Evolutionary conservation across 2,888 invertebrate species (phyloP), one percentile per base, ranked within the genome.

Genomic region (Drosophila leonis): DNA sequence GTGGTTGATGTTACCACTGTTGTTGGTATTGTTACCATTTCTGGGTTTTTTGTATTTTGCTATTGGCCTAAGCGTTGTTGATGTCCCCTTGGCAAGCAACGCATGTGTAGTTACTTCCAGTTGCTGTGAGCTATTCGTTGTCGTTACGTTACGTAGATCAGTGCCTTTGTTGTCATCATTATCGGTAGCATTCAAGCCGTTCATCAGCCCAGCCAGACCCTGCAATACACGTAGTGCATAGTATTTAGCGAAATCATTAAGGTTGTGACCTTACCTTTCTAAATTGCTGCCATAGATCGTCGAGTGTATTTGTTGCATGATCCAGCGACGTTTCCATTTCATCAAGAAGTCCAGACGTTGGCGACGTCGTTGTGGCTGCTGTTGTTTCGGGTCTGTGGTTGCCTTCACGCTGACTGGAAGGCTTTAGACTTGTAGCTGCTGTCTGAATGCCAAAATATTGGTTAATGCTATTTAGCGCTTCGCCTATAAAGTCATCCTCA

Each of bases 281-380:
- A 15, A 90, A 80, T 56, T 77, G 75, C 59, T 74, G 82, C 88
- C 88, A 85, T 0, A 88, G 62, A 55, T 56, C 49, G 49, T 84
- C 70, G 7, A 75, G 68, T 2, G 57, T 75, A 44, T 79, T 69
- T 42, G 88, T 71, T 62, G 77, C 82, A 60, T 67, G 73, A 46
- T 67, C 63, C 13, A 88, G 60, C 8, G 83, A 77, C n/a, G 62
- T 60, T 52, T 83, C 80, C 65, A 89, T 57, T 64, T 77, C 88
- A 69, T 66, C 71, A 29, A 69, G 35, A n/a, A 64, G 27, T n/a
- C 35, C 62, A 15, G 48, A 42, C 27, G 75, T 44, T 9, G 65
- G 20, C 2, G 41, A 1, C 13, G 41, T 13, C 0, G 39, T 15
- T 7, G 35, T 33, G 18, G 49, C 20, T 29, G 54, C 51, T 69